Base-by-base conservation (phyloP, 2,888 invertebrate species). In the Sphinx pinastri region DNA sequence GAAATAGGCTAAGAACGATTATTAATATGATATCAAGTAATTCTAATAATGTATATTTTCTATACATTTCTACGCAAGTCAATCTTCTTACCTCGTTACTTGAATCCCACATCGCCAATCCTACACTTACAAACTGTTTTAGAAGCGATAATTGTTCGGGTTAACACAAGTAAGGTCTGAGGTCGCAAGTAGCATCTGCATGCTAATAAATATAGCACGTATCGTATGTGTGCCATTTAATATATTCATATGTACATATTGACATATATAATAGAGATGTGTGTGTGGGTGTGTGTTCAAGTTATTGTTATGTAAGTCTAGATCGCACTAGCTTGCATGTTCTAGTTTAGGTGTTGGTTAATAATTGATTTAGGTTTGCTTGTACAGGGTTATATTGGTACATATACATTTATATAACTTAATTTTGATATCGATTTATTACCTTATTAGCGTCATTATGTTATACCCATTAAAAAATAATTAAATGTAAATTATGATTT, bases 141-240 rank as follows among this genome's bases (percentile, higher is more conserved):
- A 69, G 58, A 77, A 74, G 79, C 78, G 84, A 71, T 82, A 84
- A 84, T 81, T 76, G 71, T 69, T 57, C 68, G 68, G 71, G 77
- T 79, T 83, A 81, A 76, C 76, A 52, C 25, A 58, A 14, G 45
- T 59, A 59, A 70, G 70, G 70, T 59, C 70, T 14, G 52, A 3
- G 19, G 11, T 45, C 60, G 16, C 52, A 11, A 19, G 25, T 55
- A 70, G 38, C 76, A 69, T 31, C 72, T 68, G 58, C 16, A 49
- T 71, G 82, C 79, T 84, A 84, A 84, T 76, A 75, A 72, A 73
- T 70, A 75, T 60, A 67, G 71, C 84, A 82, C 82, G 83, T 79
- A 77, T 77, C 69, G 75, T 79, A 72, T 80, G 54, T 79, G 72
- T 80, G 79, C 69, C 73, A 75, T 74, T 58, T 74, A 25, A 68